Evolutionary conservation across 1,140 invertebrate genomes (phyloP).

Genomic region (Drosophila parabipectinata): DNA sequence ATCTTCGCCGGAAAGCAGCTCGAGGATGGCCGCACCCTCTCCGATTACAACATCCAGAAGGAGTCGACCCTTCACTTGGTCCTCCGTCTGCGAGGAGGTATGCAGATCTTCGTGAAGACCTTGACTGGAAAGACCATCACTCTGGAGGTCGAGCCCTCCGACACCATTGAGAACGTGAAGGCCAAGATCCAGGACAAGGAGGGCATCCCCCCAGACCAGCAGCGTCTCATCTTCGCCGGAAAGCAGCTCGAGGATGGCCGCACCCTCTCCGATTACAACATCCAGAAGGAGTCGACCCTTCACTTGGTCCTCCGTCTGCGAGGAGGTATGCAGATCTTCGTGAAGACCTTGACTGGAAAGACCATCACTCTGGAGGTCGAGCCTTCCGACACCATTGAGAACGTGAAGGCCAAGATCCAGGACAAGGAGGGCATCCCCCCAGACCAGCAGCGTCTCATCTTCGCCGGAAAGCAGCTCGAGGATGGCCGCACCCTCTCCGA

Average conservation of each 20-base stretch:
- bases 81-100: constrained; percentile 86
- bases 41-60: constrained; percentile 87
- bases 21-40: constrained; percentile 86
- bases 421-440: constrained; percentile 90
- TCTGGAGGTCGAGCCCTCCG: constrained; percentile 91
- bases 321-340: constrained; percentile 93
- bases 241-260: constrained; percentile 90
- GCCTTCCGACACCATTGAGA: constrained; percentile 92
- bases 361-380: constrained; percentile 93
- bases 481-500: constrained; percentile 92
- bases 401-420: constrained; percentile 92
- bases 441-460: constrained; percentile 90
- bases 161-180: constrained; percentile 93
- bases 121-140: constrained; percentile 93
- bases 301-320: constrained; percentile 93
- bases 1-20: constrained; percentile 87
- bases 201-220: constrained; percentile 90
- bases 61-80: constrained; percentile 88
- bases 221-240: constrained; percentile 87
- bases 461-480: constrained; percentile 91
- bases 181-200: constrained; percentile 91
- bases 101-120: constrained; percentile 93
- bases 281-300: constrained; percentile 95
- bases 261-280: constrained; percentile 91
- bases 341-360: constrained; percentile 93